A percentile compares a stretch with the other conserved stretches of the same genome.
Evolutionary conservation across 64 coral and sea anemone genomes (phyloP).

Genomic region (Montipora capricornis): DNA sequence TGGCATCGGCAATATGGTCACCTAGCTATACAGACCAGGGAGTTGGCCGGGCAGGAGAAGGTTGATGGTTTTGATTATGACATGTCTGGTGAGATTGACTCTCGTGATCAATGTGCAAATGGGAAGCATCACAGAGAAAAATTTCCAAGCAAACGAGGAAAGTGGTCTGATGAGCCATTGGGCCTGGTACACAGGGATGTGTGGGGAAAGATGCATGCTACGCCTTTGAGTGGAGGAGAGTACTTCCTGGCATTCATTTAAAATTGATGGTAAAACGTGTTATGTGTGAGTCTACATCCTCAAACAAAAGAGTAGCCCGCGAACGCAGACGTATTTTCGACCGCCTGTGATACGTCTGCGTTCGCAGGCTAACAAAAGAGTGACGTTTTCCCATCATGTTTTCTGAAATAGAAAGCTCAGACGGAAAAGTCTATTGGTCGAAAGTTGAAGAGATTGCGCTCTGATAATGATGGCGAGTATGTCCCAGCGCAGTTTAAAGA

Average conservation of each 20-base stretch:
- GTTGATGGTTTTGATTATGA: constrained; percentile 48
- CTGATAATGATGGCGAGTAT: constrained; percentile 66
- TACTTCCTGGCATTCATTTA: constrained; percentile 56
- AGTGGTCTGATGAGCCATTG: constrained; percentile 34
- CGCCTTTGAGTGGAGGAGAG: constrained; percentile 28
- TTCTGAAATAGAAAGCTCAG: constrained; percentile 41
- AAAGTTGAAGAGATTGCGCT: constrained; percentile 20
- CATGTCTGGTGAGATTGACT: neutral
- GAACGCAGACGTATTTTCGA: too few relatives aligned
- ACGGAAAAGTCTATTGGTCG: constrained; percentile 24
- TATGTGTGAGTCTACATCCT: constrained; percentile 56
- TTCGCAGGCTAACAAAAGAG: neutral
- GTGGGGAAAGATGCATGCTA: constrained; percentile 43
- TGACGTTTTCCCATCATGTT: constrained; percentile 34
- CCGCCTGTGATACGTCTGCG: too few relatives aligned
- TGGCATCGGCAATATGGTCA: constrained; percentile 72
- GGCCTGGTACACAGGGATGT: constrained; percentile 61
- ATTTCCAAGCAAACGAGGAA: constrained; percentile 25
- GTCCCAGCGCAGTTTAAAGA: constrained; percentile 49
- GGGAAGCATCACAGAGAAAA: constrained; percentile 43
- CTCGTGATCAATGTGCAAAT: constrained; percentile 43
- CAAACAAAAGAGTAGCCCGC: constrained; percentile 3
- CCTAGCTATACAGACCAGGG: constrained; percentile 55
- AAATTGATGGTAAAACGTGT: constrained; percentile 62
- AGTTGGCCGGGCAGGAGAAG: constrained; percentile 36